phyloP scores from a whole-genome alignment of 2,888 invertebrate genomes.

The Amphiduros pacificus region DNA sequence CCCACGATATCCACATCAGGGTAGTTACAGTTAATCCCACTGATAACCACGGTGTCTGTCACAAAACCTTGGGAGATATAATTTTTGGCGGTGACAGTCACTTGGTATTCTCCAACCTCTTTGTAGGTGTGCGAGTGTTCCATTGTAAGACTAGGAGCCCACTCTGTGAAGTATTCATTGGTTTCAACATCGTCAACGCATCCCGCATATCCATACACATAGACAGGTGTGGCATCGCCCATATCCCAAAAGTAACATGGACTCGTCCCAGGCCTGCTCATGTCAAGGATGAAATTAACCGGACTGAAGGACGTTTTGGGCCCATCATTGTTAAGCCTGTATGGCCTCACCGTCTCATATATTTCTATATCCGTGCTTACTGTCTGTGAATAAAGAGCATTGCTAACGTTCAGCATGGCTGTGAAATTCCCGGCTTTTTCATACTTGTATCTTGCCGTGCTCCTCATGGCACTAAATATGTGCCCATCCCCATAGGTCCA shows the following conservation, averaged over 20 bases:
- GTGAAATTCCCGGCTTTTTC: background rate
- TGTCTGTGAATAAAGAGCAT: background rate
- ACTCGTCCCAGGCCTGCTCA: conserved; percentile 1
- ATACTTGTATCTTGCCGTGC: background rate
- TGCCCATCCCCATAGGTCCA: background rate
- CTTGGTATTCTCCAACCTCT: background rate
- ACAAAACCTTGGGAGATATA: background rate
- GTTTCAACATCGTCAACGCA: background rate
- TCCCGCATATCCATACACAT: background rate
- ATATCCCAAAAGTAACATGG: conserved; percentile 5
- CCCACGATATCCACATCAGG: conserved; percentile 5
- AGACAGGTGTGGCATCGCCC: conserved; percentile 4
- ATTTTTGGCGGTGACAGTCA: background rate
- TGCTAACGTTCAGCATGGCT: background rate
- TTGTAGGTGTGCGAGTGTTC: conserved; percentile 5
- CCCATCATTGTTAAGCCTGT: conserved; percentile 4
- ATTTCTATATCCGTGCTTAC: background rate
- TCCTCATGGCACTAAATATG: background rate
- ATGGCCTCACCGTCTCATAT: background rate
- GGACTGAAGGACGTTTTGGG: conserved; percentile 1
- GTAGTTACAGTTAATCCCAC: conserved; percentile 6
- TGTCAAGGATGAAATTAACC: background rate
- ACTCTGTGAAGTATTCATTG: background rate
- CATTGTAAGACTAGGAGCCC: background rate
- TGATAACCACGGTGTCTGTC: background rate